Base-by-base conservation (phyloP, 2,888 invertebrate genomes). In the Napeogenes inachia region DNA sequence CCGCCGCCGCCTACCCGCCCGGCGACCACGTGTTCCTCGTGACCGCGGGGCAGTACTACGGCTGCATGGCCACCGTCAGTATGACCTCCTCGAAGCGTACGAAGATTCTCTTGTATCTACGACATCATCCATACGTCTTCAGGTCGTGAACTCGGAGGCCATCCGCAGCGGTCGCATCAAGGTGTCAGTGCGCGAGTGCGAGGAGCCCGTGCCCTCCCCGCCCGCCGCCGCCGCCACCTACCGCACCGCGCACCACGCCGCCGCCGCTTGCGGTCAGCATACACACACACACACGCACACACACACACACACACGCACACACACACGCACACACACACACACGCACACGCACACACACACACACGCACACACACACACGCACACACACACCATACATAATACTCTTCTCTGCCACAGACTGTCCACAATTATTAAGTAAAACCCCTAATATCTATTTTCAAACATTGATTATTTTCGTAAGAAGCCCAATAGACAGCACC, bases 1-100 rank as follows among this genome's bases (percentile, higher is more conserved):
- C 82, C 84, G 6, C 77, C 78, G 60, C 84, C 63, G 91, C 96
- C 1, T 98, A 95, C 76, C 93, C 94, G 0, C 81, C 90, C 0
- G 94, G 93, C 0, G 92, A 93, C 59, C 75, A 77, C 2, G 94
- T 96, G 71, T 98, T 97, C 80, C 70, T 91, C 42, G 93, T 96
- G 82, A 91, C 98, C 0, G 94, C 93, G 6, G 93, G 94, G 69
- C 95, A 94, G 5, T 94, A 95, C 82, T 97, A 97, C 78, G 98
- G 97, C 0, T 92, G 93, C 56, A 89, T 93, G 79, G 98, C 95
- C 56, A 93, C 93, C 75, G 97, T 97, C 0, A 77, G 89, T 78
- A 46, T 47, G 42, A 42, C 2, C 8, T 8, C 42, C 3, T 3
- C 42, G 10, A 3, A 10, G 8, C 10, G 42, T 10, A 10, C 12